These are phyloP conservation scores for Calonectris borealis DNA, from an alignment of 2,113 vertebrate species.

Conservation along the genomic window DNA sequence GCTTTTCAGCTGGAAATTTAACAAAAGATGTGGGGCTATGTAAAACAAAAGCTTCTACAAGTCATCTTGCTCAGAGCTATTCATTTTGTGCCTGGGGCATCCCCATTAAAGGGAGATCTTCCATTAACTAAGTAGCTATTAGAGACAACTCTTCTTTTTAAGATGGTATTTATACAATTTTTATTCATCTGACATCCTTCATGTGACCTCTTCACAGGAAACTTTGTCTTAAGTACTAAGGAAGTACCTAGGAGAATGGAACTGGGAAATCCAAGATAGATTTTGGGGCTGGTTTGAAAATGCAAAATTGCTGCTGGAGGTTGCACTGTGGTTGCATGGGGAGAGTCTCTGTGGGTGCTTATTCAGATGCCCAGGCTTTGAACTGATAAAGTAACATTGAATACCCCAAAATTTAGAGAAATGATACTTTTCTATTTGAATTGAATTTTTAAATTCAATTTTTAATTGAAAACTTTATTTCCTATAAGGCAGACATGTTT, in stretches of 20 bases:
- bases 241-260: not conserved
- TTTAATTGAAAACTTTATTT: not conserved
- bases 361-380: not conserved
- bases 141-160: not conserved
- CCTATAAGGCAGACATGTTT: rapidly evolving
- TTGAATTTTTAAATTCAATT: not conserved
- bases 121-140: not conserved
- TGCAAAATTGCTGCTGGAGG: not conserved
- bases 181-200: not conserved
- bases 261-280: not conserved
- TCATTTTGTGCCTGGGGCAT: not conserved
- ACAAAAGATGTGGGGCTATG: not conserved
- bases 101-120: not conserved
- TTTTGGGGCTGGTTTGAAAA: not conserved
- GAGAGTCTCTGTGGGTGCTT: not conserved
- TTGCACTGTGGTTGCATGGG: not conserved
- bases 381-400: not conserved
- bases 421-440: not conserved
- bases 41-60: not conserved
- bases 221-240: not conserved
- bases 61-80: not conserved
- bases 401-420: not conserved
- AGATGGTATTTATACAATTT: not conserved
- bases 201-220: not conserved
- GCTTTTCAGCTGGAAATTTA: not conserved